These are phyloP conservation scores for Pammene fasciana DNA, from an alignment of 2,888 invertebrate genomes.

Conservation along the genomic window DNA sequence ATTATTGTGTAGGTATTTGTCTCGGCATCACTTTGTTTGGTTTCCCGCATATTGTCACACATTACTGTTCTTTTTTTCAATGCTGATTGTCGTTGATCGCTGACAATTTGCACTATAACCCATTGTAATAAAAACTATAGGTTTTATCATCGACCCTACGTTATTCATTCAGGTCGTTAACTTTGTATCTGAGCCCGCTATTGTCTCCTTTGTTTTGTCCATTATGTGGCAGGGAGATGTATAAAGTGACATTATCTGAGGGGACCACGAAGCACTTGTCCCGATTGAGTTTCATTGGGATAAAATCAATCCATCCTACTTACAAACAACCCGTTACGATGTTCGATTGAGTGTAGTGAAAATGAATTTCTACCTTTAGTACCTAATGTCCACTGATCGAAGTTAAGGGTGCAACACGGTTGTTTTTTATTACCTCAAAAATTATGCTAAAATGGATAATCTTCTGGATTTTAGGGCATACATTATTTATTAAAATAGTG, in stretches of 20 bases:
- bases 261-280: constrained; percentile 36
- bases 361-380: neutral
- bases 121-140: neutral
- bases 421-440: too few relatives aligned
- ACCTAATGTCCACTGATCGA: too few relatives aligned
- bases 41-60: constrained; percentile 34
- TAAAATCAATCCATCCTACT: constrained; percentile 36
- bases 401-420: too few relatives aligned
- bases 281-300: constrained; percentile 39
- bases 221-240: constrained; percentile 15
- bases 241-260: constrained; percentile 17
- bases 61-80: constrained; percentile 58
- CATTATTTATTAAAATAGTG: too few relatives aligned
- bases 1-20: neutral
- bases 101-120: constrained; percentile 2
- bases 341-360: neutral
- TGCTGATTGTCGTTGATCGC: constrained; percentile 60
- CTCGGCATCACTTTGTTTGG: constrained; percentile 10
- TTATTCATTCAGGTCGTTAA: constrained; percentile 65
- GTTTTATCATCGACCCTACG: too few relatives aligned
- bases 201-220: constrained; percentile 43
- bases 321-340: constrained; percentile 16
- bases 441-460: too few relatives aligned
- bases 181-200: constrained; percentile 58
- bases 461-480: too few relatives aligned